A percentile compares a stretch with the other conserved stretches of the same genome.
Evolutionary conservation across 2,888 invertebrate species (phyloP).

Genomic region (Zelleria hepariella): DNA sequence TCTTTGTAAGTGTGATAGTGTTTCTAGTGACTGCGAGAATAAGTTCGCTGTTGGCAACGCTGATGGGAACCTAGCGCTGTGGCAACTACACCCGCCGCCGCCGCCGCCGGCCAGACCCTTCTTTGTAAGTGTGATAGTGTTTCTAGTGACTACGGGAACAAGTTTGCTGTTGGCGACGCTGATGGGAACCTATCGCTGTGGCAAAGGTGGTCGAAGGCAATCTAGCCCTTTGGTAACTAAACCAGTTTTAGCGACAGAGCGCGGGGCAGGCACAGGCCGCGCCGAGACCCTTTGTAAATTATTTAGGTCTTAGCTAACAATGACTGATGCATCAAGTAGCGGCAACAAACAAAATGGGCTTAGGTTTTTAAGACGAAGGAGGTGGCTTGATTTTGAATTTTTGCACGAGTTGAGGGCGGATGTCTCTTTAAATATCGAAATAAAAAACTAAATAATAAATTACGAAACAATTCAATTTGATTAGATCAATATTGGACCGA

Average conservation of each 20-base stretch:
- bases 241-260: constrained; percentile 71
- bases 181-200: constrained; percentile 97
- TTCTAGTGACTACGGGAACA: constrained; percentile 98
- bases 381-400: no score
- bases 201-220: no score
- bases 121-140: constrained; percentile 88
- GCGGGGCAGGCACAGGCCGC: constrained; percentile 58
- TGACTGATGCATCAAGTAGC: no score
- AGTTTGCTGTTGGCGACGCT: constrained; percentile 98
- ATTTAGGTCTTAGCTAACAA: no score
- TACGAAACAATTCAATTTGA: no score
- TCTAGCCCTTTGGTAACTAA: no score
- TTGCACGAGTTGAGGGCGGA: no score
- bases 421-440: no score
- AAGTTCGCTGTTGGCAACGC: constrained; percentile 99
- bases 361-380: no score
- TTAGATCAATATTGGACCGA: no score
- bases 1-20: constrained; percentile 89
- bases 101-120: constrained; percentile 80
- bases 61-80: constrained; percentile 96
- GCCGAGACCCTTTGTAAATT: constrained; percentile 83
- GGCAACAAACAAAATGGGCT: no score
- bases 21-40: constrained; percentile 97
- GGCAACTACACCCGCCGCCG: constrained; percentile 87
- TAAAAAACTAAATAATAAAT: no score